Evolutionary conservation across 2,797 vertebrate genomes (phyloP).

Genomic region (Numenius phaeopus): DNA sequence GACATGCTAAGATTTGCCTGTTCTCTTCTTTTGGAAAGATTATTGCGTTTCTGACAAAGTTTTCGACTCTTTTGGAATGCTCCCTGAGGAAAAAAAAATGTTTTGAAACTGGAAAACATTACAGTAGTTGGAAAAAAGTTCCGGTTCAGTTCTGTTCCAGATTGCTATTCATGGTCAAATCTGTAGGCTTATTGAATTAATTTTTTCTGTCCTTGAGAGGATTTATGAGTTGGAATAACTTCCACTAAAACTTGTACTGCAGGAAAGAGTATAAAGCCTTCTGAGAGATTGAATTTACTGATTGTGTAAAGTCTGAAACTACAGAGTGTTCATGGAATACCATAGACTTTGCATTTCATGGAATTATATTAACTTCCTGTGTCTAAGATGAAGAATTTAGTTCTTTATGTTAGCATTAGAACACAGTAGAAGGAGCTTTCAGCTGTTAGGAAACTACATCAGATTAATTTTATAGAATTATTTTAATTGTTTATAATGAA

Average conservation of each 20-base stretch:
- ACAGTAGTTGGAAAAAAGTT: neutral
- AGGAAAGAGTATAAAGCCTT: neutral
- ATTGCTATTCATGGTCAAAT: neutral
- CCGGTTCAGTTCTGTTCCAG: neutral
- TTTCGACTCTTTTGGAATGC: neutral
- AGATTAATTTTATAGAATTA: neutral
- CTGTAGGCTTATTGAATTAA: neutral
- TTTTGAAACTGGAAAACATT: neutral
- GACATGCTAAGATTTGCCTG: rapidly evolving
- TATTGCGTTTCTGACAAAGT: neutral
- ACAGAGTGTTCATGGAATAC: neutral
- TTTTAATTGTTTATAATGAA: neutral
- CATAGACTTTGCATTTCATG: neutral
- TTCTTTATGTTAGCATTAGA: neutral
- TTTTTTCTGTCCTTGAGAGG: neutral
- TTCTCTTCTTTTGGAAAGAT: neutral
- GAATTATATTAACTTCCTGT: neutral
- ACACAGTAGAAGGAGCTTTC: neutral
- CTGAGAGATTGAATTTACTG: neutral
- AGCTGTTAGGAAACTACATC: neutral
- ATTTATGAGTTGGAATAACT: neutral
- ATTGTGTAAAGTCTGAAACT: neutral
- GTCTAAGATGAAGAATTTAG: neutral
- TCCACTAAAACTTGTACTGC: neutral
- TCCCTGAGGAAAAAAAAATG: rapidly evolving